These are phyloP conservation scores for Schizopygopsis malacanthus DNA, from an alignment of 2,797 vertebrate species.

Conservation along the genomic window DNA sequence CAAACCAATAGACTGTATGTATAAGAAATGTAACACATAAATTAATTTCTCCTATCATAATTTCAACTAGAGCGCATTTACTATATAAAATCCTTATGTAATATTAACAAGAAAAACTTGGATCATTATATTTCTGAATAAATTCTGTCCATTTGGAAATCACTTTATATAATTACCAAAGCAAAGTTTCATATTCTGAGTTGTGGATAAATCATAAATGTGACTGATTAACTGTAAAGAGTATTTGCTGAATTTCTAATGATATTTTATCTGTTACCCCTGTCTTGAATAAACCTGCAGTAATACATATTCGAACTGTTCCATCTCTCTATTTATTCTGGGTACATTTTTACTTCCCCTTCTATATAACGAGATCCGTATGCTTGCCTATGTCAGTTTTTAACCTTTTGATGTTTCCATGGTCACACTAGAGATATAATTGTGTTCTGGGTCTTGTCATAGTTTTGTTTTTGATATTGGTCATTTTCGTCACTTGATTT, in stretches of 20 bases:
- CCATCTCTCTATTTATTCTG: conserved; percentile 67
- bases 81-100: conserved; percentile 54
- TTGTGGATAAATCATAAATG: conserved; percentile 63
- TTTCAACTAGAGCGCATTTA: conserved; percentile 74
- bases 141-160: conserved; percentile 50
- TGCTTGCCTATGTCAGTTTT: conserved; percentile 79
- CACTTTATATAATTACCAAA: conserved; percentile 61
- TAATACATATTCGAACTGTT: conserved; percentile 63
- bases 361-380: conserved; percentile 71
- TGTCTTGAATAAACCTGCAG: conserved; percentile 63
- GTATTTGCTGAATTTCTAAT: conserved; percentile 58
- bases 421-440: conserved; percentile 77
- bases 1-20: conserved; percentile 77
- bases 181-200: conserved; percentile 47
- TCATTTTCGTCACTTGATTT: conserved; percentile 76
- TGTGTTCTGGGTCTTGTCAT: conserved; percentile 75
- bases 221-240: conserved; percentile 73
- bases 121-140: conserved; percentile 53
- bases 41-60: conserved; percentile 64
- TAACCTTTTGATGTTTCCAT: conserved; percentile 77
- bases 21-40: conserved; percentile 65
- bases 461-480: conserved; percentile 78
- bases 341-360: conserved; percentile 69
- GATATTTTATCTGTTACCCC: conserved; percentile 59
- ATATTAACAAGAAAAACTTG: conserved; percentile 38